Percentiles rank a stretch among this genome's conserved stretches.
Evolutionary conservation across 2,797 vertebrate species (phyloP).

Genomic region (Poecilia picta): DNA sequence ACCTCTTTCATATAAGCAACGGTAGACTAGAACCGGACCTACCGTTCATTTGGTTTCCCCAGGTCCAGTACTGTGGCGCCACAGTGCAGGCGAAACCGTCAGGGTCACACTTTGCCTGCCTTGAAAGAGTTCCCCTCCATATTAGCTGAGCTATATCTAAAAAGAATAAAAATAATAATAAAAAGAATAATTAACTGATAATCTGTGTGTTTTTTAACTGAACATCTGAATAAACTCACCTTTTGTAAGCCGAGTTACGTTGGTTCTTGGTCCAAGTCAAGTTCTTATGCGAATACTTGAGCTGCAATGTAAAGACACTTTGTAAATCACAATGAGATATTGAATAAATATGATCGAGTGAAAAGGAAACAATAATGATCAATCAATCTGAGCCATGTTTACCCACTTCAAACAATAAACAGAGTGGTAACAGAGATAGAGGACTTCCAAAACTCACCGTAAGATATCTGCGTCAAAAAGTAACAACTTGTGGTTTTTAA

Average conservation of each 20-base stretch:
- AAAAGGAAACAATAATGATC: background rate
- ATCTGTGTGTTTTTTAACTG: background rate
- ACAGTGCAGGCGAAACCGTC: constrained; percentile 80
- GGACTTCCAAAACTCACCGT: background rate
- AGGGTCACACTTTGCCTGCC: constrained; percentile 61
- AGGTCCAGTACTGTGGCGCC: constrained; percentile 83
- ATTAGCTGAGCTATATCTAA: constrained; percentile 75
- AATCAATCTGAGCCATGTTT: background rate
- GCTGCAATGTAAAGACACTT: constrained; percentile 66
- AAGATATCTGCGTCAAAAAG: background rate
- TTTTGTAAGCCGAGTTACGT: constrained; percentile 81
- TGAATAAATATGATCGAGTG: background rate
- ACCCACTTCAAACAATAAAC: background rate
- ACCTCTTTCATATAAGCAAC: constrained; percentile 20
- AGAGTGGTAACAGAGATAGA: background rate
- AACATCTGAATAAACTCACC: constrained; percentile 65
- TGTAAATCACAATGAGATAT: background rate
- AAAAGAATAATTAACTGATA: background rate
- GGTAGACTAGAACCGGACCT: constrained; percentile 23
- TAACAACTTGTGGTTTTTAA: background rate
- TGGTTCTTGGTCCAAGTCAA: constrained; percentile 83
- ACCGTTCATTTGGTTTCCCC: constrained; percentile 80
- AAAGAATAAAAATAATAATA: background rate
- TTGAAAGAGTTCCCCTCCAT: constrained; percentile 71
- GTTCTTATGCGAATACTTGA: constrained; percentile 84